Base-by-base conservation (phyloP, 2,888 invertebrate genomes). In the Lymantria dispar region DNA sequence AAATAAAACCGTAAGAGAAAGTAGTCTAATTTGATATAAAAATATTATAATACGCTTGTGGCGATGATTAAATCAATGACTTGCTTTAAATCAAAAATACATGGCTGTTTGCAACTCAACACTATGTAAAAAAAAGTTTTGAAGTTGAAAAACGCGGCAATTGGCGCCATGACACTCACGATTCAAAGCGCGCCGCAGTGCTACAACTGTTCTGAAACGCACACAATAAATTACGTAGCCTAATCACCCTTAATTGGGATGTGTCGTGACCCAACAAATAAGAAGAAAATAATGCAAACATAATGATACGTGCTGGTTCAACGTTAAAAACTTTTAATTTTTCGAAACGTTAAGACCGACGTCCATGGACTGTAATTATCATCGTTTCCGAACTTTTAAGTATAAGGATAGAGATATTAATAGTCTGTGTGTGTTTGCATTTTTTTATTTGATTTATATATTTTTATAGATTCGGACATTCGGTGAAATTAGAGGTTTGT, bases 391-490 rank as follows among this genome's bases (percentile, higher is more conserved):
- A 81, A 80, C 78, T 67, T 22, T n/a, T 88, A 90, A 88, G 85
- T 87, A 90, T 87, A 88, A 79, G 87, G 87, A 90, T 90, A 87
- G 85, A 90, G 87, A 88, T 89, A 89, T 89, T 89, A 89, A 89
- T 89, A 83, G 81, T 76, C 67, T 58, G 58, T 64, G 59, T 50
- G 45, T 50, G 48, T 49, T 11, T 66, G 61, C 76, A 75, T 87
- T 82, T 84, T 86, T 52, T 88, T 88, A 76, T 77, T 80, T 87
- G 82, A 87, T 89, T 87, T 90, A 85, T 87, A 81, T 81, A 74
- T 74, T 80, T 84, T 87, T 85, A 83, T 85, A 83, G 80, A 81
- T 82, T 83, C 72, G 72, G 78, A 83, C 80, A 81, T 82, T 83
- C 72, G 72, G 78, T 79, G 72, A 84, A 85, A 87, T 89, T 84